Conservation (phyloP, 2,888 invertebrate species). For the Amblyjoppa fuscipennis region DNA sequence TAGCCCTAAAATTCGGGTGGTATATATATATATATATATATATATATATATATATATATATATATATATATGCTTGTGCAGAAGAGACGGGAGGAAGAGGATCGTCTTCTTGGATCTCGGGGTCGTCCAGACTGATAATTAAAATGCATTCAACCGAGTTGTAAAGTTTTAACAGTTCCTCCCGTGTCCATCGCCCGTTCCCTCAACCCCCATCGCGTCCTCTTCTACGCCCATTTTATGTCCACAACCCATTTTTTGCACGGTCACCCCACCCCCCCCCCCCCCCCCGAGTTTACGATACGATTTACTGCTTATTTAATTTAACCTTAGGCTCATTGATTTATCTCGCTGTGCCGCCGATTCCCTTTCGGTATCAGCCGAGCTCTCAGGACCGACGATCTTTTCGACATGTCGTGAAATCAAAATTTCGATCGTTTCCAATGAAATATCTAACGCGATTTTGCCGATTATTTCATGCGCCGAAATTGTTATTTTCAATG, state of each 20-base stretch:
- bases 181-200: constrained; percentile 30
- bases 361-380: constrained; percentile 59
- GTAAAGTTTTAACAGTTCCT: constrained; percentile 76
- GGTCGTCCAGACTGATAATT: constrained; percentile 77
- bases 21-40: background rate
- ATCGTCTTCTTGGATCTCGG: constrained; percentile 52
- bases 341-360: constrained; percentile 62
- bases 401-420: background rate
- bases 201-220: constrained; percentile 39
- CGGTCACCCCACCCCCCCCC: constrained; percentile 30
- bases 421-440: background rate
- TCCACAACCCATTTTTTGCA: constrained; percentile 72
- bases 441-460: background rate
- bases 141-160: constrained; percentile 80
- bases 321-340: constrained; percentile 74
- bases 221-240: constrained; percentile 66
- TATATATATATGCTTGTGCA: constrained; percentile 9
- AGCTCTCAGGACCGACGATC: background rate
- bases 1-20: constrained; percentile 24
- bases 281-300: constrained; percentile 74
- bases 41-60: background rate
- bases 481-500: background rate
- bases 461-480: background rate
- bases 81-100: constrained; percentile 24
- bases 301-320: constrained; percentile 79